Base-by-base conservation (phyloP, 1,140 invertebrate species). In the Listronotus oregonensis region DNA sequence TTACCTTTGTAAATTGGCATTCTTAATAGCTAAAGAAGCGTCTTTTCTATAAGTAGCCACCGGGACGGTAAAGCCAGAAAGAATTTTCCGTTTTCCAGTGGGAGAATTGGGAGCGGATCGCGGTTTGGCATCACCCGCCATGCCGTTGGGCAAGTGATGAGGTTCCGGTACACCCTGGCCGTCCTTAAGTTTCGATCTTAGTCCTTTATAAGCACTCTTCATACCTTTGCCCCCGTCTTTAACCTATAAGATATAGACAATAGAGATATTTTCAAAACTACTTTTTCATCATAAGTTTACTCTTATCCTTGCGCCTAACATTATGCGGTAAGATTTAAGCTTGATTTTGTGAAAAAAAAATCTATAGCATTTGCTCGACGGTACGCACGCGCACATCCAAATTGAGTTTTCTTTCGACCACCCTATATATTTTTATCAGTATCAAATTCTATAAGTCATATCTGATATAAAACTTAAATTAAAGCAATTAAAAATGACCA, bases 201-300 rank as follows among this genome's bases (percentile, higher is more conserved):
- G 79, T 31, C 88, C 90, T 79, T 90, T 90, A 68, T 90, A 90
- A 10, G 85, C 89, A 55, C 86, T 89, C n/a, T 87, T 87, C 69
- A 90, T 85, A 64, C 87, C 87, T 78, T 89, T 90, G 3, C 90
- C 87, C 65, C 86, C 84, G 76, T 90, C 90, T 81, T 90, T 91
- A 3, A 92, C 87, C 89, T 91, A 27, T 11, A 54, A 63, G n/a
- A 37, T 37, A n/a, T n/a, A n/a, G n/a, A n/a, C n/a, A n/a, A n/a
- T n/a, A n/a, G n/a, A n/a, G n/a, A n/a, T n/a, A n/a, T n/a, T n/a
- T n/a, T n/a, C n/a, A n/a, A n/a, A n/a, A n/a, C n/a, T n/a, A n/a
- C n/a, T n/a, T n/a, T n/a, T n/a, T n/a, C n/a, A n/a, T n/a, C n/a
- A n/a, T n/a, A n/a, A n/a, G n/a, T n/a, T n/a, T n/a, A n/a, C n/a